Percentiles rank a stretch among this genome's conserved stretches.
phyloP scores from a whole-genome alignment of 2,888 invertebrate genomes.

The Hartigia nigra region DNA sequence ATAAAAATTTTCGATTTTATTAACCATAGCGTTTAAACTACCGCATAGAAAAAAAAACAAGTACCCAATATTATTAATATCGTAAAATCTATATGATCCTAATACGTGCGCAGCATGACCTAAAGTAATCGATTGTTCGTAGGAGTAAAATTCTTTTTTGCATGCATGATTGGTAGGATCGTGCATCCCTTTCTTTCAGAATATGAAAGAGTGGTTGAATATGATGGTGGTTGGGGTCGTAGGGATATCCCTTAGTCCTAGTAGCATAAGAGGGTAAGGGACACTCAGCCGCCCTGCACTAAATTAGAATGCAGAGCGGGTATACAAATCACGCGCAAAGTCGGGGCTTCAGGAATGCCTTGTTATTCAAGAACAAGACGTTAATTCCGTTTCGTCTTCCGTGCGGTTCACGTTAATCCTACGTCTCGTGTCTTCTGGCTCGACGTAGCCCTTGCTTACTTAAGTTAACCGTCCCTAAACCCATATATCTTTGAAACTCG shows the following conservation, averaged over 20 bases:
- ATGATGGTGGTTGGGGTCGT: not conserved
- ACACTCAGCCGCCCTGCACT: not conserved
- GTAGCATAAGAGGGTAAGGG: not conserved
- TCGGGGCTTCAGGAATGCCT: conserved; percentile 5
- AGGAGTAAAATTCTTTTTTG: not conserved
- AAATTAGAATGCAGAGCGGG: conserved; percentile 29
- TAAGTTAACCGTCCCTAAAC: conserved; percentile 24
- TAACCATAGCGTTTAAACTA: not conserved
- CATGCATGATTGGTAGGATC: not conserved
- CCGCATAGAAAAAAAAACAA: not conserved
- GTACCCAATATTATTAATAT: not conserved
- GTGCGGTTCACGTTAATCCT: conserved; percentile 55
- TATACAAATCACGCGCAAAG: conserved; percentile 27
- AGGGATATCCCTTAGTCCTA: not conserved
- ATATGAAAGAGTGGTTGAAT: not conserved
- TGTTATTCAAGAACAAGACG: conserved; percentile 27
- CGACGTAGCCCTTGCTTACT: conserved; percentile 25
- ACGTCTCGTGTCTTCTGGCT: conserved; percentile 36
- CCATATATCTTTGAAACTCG: conserved; percentile 40
- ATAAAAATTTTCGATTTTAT: not conserved
- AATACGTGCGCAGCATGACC: not conserved
- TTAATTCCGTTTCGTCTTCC: conserved; percentile 39
- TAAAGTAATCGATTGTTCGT: not conserved
- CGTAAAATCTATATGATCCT: not conserved
- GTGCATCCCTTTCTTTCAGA: not conserved